Conservation (phyloP, 1,140 invertebrate species). For the Portunus trituberculatus region DNA sequence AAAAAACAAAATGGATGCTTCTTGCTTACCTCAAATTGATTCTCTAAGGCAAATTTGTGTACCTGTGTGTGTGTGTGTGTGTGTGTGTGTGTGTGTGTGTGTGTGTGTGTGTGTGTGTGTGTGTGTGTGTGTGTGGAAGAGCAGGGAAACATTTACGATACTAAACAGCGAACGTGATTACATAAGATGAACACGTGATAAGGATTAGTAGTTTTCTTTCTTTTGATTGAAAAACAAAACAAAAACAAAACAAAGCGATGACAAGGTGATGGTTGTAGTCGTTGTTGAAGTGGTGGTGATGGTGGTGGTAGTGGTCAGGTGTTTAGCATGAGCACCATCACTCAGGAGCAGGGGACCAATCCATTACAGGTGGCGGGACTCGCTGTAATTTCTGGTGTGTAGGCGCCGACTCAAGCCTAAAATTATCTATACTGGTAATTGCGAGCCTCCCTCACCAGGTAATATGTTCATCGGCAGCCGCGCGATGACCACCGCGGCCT, state of each 20-base stretch:
- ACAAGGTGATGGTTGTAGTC: too few relatives aligned
- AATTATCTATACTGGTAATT: background rate
- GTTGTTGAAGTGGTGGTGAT: background rate
- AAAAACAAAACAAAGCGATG: background rate
- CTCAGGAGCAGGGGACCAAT: background rate
- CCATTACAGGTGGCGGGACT: background rate
- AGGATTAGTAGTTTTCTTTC: too few relatives aligned
- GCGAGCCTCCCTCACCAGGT: background rate
- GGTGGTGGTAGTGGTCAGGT: background rate
- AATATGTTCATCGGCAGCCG: constrained; percentile 10
- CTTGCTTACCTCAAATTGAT: too few relatives aligned
- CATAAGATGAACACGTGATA: too few relatives aligned
- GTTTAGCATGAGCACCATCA: background rate
- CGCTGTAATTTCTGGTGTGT: constrained; percentile 3
- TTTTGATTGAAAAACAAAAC: too few relatives aligned
- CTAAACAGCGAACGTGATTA: background rate
- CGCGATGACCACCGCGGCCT: background rate
- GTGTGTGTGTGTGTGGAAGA: background rate
- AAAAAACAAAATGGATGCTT: too few relatives aligned
- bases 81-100: constrained; percentile 34
- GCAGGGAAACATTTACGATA: background rate
- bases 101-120: background rate
- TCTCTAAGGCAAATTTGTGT: background rate
- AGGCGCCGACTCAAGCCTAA: constrained; percentile 17
- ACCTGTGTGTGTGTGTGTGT: constrained; percentile 28